phyloP scores from a whole-genome alignment of 2,888 invertebrate species.

The Gasteruption jaculator region DNA sequence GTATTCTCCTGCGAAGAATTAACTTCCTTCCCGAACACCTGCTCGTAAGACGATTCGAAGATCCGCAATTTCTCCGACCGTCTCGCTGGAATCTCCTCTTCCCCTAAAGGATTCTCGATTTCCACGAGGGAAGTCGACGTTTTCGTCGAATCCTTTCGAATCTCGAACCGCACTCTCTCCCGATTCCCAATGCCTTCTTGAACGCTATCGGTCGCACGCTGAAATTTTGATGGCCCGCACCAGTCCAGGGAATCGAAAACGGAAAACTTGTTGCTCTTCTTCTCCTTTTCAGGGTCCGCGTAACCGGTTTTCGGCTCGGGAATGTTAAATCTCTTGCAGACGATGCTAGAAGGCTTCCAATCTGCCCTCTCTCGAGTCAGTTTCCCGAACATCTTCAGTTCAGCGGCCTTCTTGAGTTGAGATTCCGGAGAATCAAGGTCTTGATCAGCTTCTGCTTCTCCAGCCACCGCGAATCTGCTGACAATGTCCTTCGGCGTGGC shows the following conservation, averaged over 20 bases:
- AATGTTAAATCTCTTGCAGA: conserved; percentile 92
- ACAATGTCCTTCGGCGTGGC: conserved; percentile 50
- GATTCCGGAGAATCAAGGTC: conserved; percentile 32
- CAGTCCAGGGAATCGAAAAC: conserved; percentile 74
- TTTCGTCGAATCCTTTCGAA: background rate
- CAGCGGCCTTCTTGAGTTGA: conserved; percentile 67
- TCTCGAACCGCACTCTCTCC: conserved; percentile 4
- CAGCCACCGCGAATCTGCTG: conserved; percentile 20
- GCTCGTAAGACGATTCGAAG: conserved; percentile 39
- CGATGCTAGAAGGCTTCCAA: conserved; percentile 80
- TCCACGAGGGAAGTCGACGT: background rate
- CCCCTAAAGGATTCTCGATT: conserved; percentile 11
- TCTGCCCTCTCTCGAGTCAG: conserved; percentile 63
- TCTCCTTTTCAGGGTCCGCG: conserved; percentile 50
- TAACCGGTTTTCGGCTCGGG: conserved; percentile 73
- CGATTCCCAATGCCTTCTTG: conserved; percentile 2
- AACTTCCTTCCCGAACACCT: conserved; percentile 32
- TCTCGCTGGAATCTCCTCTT: conserved; percentile 10
- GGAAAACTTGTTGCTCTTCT: conserved; percentile 66
- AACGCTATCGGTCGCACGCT: conserved; percentile 28
- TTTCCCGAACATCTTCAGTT: conserved; percentile 71
- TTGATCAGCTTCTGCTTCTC: conserved; percentile 6
- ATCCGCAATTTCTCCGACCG: conserved; percentile 30
- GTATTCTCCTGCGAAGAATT: conserved; percentile 2
- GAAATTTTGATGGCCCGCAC: conserved; percentile 30